Conservation (phyloP, 2,797 vertebrate species). For the Tadarida brasiliensis region DNA sequence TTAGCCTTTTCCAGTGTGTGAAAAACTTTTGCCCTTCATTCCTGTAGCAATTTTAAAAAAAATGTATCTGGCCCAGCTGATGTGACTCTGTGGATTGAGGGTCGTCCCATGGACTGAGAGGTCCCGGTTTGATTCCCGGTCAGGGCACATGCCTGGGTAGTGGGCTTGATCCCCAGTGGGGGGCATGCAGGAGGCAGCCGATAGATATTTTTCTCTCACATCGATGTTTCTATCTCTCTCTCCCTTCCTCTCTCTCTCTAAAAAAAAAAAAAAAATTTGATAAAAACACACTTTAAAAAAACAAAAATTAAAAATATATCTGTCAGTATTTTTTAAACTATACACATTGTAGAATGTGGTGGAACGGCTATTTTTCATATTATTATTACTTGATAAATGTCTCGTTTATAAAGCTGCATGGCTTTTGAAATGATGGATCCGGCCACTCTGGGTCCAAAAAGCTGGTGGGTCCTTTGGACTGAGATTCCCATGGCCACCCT, state of each 20-base stretch:
- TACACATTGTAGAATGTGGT: slow-evolving; percentile 42
- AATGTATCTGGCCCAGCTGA: too few species aligned
- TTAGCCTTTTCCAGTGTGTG: slow-evolving; percentile 38
- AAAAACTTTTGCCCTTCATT: slow-evolving; percentile 26
- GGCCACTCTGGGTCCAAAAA: not conserved
- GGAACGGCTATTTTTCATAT: not conserved
- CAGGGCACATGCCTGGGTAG: too few species aligned
- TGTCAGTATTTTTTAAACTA: slow-evolving; percentile 63
- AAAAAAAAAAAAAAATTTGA: too few species aligned
- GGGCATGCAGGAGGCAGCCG: too few species aligned
- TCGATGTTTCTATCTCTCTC: too few species aligned
- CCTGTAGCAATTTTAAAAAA: not conserved
- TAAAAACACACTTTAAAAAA: too few species aligned
- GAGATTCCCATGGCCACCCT: not conserved
- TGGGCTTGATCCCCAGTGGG: too few species aligned
- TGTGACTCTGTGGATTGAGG: too few species aligned
- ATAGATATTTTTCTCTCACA: too few species aligned
- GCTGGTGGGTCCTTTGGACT: not conserved
- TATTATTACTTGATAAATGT: slow-evolving; percentile 29
- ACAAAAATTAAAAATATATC: not conserved
- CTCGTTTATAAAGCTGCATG: not conserved
- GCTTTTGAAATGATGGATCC: slow-evolving; percentile 37
- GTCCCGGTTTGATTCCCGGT: too few species aligned
- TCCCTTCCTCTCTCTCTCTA: too few species aligned
- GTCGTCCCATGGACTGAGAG: too few species aligned